These are phyloP conservation scores for Selenia dentaria DNA, from an alignment of 2,888 invertebrate genomes.

Conservation along the genomic window DNA sequence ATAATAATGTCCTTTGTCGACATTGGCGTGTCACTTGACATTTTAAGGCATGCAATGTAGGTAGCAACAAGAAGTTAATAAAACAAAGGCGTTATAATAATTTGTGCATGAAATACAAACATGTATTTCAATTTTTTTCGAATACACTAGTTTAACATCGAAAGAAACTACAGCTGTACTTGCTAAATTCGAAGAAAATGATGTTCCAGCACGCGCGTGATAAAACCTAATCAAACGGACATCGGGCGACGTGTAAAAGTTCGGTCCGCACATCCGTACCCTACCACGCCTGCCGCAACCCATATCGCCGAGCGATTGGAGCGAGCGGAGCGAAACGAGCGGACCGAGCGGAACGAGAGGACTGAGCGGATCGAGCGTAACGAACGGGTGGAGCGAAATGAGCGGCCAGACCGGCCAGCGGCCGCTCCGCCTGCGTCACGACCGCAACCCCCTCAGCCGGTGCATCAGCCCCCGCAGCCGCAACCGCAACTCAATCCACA, in stretches of 20 bases:
- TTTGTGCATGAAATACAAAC: too few relatives aligned
- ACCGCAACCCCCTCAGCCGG: conserved; percentile 43
- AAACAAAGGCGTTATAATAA: too few relatives aligned
- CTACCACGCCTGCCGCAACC: conserved; percentile 56
- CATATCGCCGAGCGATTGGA: conserved; percentile 57
- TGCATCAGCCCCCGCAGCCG: conserved; percentile 41
- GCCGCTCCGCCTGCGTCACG: conserved; percentile 42
- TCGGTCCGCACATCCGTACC: conserved; percentile 76
- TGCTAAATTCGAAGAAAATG: too few relatives aligned
- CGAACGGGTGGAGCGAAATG: conserved; percentile 52
- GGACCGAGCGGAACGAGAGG: conserved; percentile 54
- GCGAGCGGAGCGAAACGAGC: conserved; percentile 52
- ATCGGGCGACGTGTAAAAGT: conserved; percentile 95
- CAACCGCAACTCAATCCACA: conserved; percentile 50
- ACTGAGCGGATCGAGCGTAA: conserved; percentile 56
- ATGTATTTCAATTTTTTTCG: too few relatives aligned
- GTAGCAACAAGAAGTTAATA: conserved; percentile 16
- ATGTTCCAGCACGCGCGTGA: conserved; percentile 93
- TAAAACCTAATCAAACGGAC: conserved; percentile 95
- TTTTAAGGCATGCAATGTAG: conserved; percentile 12
- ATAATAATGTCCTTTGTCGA: conserved; percentile 20
- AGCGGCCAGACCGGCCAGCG: conserved; percentile 45
- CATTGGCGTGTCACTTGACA: conserved; percentile 21
- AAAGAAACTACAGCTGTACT: too few relatives aligned
- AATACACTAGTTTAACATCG: too few relatives aligned